A percentile compares a stretch with the other conserved stretches of the same genome.
These are phyloP conservation scores for Parapristionchus giblindavisi DNA, from an alignment of 2,888 invertebrate genomes.

Conservation along the genomic window DNA sequence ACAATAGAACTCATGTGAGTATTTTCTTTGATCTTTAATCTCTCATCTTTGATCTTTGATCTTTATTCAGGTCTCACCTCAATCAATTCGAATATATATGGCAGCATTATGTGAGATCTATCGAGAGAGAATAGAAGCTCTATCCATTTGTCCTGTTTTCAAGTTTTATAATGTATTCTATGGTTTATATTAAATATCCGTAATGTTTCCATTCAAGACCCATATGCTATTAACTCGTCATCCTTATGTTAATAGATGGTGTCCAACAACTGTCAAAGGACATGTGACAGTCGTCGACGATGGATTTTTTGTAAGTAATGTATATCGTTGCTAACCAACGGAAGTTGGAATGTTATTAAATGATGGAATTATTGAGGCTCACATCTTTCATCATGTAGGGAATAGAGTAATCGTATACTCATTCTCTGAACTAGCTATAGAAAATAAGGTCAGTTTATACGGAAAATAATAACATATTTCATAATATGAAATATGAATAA, in stretches of 20 bases:
- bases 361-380: background rate
- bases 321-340: background rate
- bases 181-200: background rate
- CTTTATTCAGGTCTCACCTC: background rate
- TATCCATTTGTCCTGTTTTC: background rate
- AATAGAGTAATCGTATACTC: background rate
- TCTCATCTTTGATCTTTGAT: background rate
- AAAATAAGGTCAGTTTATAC: background rate
- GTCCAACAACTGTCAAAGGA: background rate
- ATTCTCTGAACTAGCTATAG: background rate
- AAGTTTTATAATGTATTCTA: background rate
- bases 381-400: background rate
- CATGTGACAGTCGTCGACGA: background rate
- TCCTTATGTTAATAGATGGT: background rate
- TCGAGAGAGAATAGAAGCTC: background rate
- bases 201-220: background rate
- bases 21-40: no score
- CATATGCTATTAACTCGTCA: background rate
- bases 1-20: no score
- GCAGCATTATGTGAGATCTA: background rate
- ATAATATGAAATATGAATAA: no score
- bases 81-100: background rate
- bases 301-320: background rate
- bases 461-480: no score
- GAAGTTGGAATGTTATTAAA: background rate